Evolutionary conservation across 1,140 invertebrate genomes (phyloP), one percentile per base, ranked within the genome.

Genomic region (Steinernema khuongi): DNA sequence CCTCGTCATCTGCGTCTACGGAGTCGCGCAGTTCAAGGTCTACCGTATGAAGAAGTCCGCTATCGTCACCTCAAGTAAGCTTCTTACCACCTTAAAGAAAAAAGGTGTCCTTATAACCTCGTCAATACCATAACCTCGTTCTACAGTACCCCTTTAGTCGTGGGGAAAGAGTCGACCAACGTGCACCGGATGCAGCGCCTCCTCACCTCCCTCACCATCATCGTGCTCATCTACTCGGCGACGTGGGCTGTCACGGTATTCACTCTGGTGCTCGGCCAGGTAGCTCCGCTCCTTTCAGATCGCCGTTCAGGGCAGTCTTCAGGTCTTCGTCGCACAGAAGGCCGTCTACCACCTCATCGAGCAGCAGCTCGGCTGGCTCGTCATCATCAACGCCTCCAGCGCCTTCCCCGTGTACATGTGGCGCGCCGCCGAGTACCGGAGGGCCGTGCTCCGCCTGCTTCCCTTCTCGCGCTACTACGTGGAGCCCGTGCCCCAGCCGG

Each of bases 391-490:
- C 50, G 50, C 50, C 11, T 60, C 50, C 7, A 60, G 50, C 50
- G 50, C 50, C 22, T 60, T 60, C 26, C 50, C 50, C 50, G 50
- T 60, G 14, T 60, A 60, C 50, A 60, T 60, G 50, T 60, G 50
- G 50, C 50, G 50, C 11, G 50, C 50, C 11, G 50, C 50, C 11
- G 50, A 60, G 50, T 60, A 60, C 22, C 50, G 50, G 50, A 60
- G 50, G 22, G 50, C 50, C 50, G 50, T 60, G 14, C 50, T 60
- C 50, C 14, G 50, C 14, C 50, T 60, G 7, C 11, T 60, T 11
- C 50, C 50, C 11, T 60, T 60, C 50, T 60, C 50, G 2, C 11
- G 22, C 11, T 22, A 60, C 50, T 60, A 60, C 19, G 50, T 60
- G 22, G 50, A 60, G 22, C 36, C 36, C 36, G 36, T n/a, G 36